Base-by-base conservation (phyloP, 2,797 vertebrate species). In the Acridotheres tristis region DNA sequence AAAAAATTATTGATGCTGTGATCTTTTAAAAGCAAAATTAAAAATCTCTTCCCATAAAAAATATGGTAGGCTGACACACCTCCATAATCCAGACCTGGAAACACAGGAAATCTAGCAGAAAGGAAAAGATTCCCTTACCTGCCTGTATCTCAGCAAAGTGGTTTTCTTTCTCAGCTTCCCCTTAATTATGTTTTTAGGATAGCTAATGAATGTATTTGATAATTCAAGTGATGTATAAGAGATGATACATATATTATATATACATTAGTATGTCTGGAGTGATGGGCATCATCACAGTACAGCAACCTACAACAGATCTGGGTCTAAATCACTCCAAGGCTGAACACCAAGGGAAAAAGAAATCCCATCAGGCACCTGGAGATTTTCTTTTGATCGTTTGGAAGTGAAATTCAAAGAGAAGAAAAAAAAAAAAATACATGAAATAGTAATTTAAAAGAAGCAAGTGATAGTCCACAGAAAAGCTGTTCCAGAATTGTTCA, bases 381-480 rank as follows among this genome's bases (percentile, higher is more conserved):
- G 45, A 77, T 71, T 57, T 73, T 71, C 75, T 63, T 90, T 42
- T 78, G 71, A 82, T 57, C 16, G 11, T 61, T 81, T 81, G 73
- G 43, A 91, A 63, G 26, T 30, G 27, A 55, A 87, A 89, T 79
- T 84, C 61, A 69, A 88, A 83, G 32, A 48, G 38, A 66, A 63
- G 10, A 3, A 26, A 71, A 84, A 38, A 38, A 38, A 38, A 38
- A 77, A 45, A n/a, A 15, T 0, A 27, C 12, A 72, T 16, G 2
- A 57, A 91, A 65, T 12, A 36, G 54, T 71, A 43, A 87, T 82
- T 87, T 57, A 65, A 82, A 90, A 82, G 88, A 61, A 90, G 23
- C 8, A 65, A 32, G 30, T 54, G 45, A 72, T 77, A 67, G 73
- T 26, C 77, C 26, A 72, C 3, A 77, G 61, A 80, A 76, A 73